Evolutionary conservation across 2,888 invertebrate genomes (phyloP).

Genomic region (Leptopilina drosophilae): DNA sequence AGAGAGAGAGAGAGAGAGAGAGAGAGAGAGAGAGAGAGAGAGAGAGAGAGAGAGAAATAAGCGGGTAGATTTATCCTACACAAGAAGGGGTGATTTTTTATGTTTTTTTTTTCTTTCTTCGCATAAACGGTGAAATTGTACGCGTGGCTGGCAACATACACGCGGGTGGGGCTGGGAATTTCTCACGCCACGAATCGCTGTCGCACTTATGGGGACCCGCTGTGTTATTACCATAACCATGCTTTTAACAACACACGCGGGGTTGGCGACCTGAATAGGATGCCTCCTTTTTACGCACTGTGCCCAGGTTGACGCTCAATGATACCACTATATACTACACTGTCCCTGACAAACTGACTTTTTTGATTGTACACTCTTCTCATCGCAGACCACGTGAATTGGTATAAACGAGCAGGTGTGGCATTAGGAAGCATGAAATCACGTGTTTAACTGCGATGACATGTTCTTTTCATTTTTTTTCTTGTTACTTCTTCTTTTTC

Average conservation of each 20-base stretch:
- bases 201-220: constrained; percentile 54
- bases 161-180: constrained; percentile 54
- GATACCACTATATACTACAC: not conserved
- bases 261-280: constrained; percentile 56
- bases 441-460: constrained; percentile 28
- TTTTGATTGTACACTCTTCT: constrained; percentile 41
- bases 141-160: constrained; percentile 48
- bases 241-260: constrained; percentile 43
- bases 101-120: not conserved
- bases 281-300: constrained; percentile 55
- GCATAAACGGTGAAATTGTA: constrained; percentile 37
- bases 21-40: too few species aligned
- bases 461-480: constrained; percentile 6
- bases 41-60: not conserved
- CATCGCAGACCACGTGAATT: constrained; percentile 47
- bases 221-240: constrained; percentile 56
- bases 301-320: constrained; percentile 41
- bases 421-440: constrained; percentile 41
- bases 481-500: too few species aligned
- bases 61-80: not conserved
- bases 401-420: constrained; percentile 51
- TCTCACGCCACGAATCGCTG: constrained; percentile 56
- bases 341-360: constrained; percentile 53
- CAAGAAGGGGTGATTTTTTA: constrained; percentile 12
- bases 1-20: not conserved